Evolutionary conservation across 2,113 vertebrate species (phyloP).

Genomic region (Hipposideros armiger): DNA sequence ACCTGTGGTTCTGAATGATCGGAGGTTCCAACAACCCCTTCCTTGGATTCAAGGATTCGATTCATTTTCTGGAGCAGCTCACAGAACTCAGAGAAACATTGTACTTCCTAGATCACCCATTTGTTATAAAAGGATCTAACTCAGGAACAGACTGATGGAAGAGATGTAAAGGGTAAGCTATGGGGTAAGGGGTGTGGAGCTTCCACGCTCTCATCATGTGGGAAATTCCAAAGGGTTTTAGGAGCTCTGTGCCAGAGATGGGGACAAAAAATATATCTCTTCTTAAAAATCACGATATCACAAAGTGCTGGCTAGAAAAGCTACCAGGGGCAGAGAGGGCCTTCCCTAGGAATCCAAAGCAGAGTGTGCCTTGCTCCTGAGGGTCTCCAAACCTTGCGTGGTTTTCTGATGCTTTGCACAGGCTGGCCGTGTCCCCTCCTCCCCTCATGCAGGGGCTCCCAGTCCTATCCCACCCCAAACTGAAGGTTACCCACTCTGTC

Average conservation of each 20-base stretch:
- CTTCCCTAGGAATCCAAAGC: neutral
- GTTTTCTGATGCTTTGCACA: accelerated
- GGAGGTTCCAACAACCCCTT: neutral
- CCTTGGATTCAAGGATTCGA: neutral
- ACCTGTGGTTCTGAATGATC: neutral
- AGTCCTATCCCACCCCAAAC: accelerated
- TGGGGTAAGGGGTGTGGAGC: neutral
- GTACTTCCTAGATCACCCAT: neutral
- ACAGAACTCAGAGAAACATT: neutral
- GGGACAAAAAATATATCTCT: neutral
- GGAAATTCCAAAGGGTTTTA: neutral
- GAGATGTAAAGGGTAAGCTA: neutral
- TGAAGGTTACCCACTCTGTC: neutral
- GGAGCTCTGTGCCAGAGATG: neutral
- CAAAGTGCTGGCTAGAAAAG: neutral
- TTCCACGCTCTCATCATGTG: neutral
- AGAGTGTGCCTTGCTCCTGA: accelerated
- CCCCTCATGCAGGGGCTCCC: neutral
- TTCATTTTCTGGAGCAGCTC: neutral
- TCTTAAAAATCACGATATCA: neutral
- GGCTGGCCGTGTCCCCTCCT: accelerated
- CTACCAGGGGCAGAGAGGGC: neutral
- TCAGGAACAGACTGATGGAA: neutral
- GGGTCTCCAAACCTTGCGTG: neutral
- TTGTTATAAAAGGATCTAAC: neutral